Evolutionary conservation across 2,797 vertebrate genomes (phyloP), one percentile per base, ranked within the genome.

Genomic region (Anguilla obscura): DNA sequence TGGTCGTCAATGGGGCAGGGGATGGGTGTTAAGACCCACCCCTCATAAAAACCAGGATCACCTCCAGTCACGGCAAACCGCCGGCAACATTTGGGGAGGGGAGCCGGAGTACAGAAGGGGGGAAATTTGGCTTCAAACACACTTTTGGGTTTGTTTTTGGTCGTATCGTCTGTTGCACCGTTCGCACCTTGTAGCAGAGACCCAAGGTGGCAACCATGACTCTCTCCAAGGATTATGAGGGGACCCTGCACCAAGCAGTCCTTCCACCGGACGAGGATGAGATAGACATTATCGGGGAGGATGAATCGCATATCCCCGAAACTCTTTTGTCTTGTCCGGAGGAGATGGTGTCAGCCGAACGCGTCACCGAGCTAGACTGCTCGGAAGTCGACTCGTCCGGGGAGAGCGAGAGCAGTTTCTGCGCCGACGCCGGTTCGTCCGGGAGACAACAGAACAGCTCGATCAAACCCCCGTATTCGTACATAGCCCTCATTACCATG

Each of bases 401-500:
- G 24, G 93, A 93, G 88, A 93, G 93, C 85, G 92, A 95, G 90
- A 95, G 84, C 88, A 93, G 95, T 69, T 95, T 94, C 88, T 94
- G 92, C 88, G 71, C 92, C 54, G 92, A 94, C 87, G 90, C 90
- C 14, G 88, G 91, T 3, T 56, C 86, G 33, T 86, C 93, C 88
- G 91, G 86, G 86, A 94, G 93, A 90, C 88, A 86, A n/a, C 91
- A 93, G 85, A 91, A 84, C 92, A 90, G 92, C 90, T 92, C 94
- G 7, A 93, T 96, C 2, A 98, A 98, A 92, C 97, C 97, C 0
- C 97, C 98, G 0, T 98, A 97, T 92, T 98, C 97, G 0, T 98
- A 98, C 95, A 98, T 98, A 45, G 98, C 98, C 24, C 96, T 98
- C 90, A 98, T 98, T 95, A 97, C 97, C 87, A 98, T 98, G 98